Conservation (phyloP, 2,888 invertebrate species). For the Idaea straminata region DNA sequence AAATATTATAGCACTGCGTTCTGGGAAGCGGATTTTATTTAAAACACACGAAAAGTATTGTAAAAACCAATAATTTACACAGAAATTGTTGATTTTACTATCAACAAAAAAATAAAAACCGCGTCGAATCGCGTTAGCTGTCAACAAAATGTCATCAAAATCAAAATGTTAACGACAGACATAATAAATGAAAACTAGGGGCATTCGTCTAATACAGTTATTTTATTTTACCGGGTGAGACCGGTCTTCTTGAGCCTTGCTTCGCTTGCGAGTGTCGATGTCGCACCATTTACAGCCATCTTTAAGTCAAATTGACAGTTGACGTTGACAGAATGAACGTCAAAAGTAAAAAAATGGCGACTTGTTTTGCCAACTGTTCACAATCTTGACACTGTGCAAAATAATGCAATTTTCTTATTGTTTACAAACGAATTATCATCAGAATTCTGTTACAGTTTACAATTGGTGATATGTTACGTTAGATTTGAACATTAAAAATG, state of each 20-base stretch:
- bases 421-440: slow-evolving; percentile 54
- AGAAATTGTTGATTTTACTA: too few relatives aligned
- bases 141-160: too few relatives aligned
- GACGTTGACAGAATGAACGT: slow-evolving; percentile 9
- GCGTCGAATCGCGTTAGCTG: too few relatives aligned
- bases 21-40: background rate
- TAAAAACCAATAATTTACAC: too few relatives aligned
- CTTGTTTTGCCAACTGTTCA: slow-evolving; percentile 79
- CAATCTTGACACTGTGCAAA: slow-evolving; percentile 65
- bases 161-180: too few relatives aligned
- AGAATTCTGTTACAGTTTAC: slow-evolving; percentile 40
- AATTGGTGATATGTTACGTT: slow-evolving; percentile 57
- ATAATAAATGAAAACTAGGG: too few relatives aligned
- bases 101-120: too few relatives aligned
- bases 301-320: background rate
- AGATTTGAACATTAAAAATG: slow-evolving; percentile 63
- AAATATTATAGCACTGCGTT: background rate
- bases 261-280: background rate
- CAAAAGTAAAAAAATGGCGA: slow-evolving; percentile 37
- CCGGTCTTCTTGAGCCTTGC: too few relatives aligned
- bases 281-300: background rate
- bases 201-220: too few relatives aligned
- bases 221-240: too few relatives aligned
- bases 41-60: background rate
- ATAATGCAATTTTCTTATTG: slow-evolving; percentile 72